Evolutionary conservation across 2,888 invertebrate genomes (phyloP), one percentile per base, ranked within the genome.

Genomic region (Acholoe squamosa): DNA sequence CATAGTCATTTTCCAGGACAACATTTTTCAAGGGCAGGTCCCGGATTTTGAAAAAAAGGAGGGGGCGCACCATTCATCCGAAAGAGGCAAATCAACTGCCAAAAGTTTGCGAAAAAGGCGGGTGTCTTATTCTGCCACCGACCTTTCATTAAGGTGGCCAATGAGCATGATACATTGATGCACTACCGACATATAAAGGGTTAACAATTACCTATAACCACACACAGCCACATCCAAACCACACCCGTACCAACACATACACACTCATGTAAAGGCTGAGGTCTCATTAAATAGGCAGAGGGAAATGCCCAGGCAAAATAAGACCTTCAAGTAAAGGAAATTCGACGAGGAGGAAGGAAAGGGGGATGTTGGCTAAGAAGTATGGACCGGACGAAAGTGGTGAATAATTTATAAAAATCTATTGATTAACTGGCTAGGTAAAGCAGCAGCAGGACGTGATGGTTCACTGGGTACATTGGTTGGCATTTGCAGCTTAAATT

Each of bases 281-380:
- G 61, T 61, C 61, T 61, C 19, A 61, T 61, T 61, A 61, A 61
- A 14, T 61, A 19, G 61, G n/a, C 3, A n/a, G 14, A n/a, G 22
- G 61, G 61, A 61, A 61, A 61, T 61, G 61, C 1, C 19, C n/a
- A 3, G 61, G 54, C 19, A 54, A 19, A 61, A 61, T 12, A 61
- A 14, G n/a, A 14, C 3, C 43, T 43, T 7, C n/a, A 61, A 61
- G 61, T 61, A 61, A 61, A 61, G 61, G 61, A 61, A 61, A 61
- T 7, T 61, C n/a, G 14, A 3, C 22, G 3, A 1, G 61, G 22
- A 61, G 61, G 61, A 61, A 61, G 61, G 61, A 61, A 61, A 61
- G n/a, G 61, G 61, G 61, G 61, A n/a, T 61, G 22, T 61, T 61
- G 61, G 61, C 61, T 61, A 61, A 61, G 61, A 61, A 61, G 61